Percentiles rank a stretch among this genome's conserved stretches.
These are phyloP conservation scores for Lerista edwardsae DNA, from an alignment of 2,797 vertebrate genomes.

Conservation along the genomic window DNA sequence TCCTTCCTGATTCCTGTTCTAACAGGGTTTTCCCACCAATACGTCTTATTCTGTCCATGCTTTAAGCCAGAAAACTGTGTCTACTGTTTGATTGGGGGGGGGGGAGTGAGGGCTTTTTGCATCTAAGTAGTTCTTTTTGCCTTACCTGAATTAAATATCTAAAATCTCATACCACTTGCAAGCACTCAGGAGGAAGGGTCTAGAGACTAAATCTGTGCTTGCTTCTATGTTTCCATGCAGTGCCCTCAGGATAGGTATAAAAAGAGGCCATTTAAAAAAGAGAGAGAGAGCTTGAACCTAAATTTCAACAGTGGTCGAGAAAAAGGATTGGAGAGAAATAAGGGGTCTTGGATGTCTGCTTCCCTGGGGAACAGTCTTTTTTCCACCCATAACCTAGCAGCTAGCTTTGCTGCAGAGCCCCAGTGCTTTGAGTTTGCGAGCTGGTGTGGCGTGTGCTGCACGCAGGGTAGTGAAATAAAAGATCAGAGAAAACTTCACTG, in stretches of 20 bases:
- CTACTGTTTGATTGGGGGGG: no score
- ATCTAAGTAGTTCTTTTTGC: neutral
- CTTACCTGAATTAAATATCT: no score
- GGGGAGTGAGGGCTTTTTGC: neutral
- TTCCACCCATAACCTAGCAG: rapidly evolving
- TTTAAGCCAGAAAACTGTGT: neutral
- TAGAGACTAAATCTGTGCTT: neutral
- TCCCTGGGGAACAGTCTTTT: neutral
- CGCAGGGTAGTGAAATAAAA: neutral
- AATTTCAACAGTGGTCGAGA: neutral
- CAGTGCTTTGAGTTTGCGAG: neutral
- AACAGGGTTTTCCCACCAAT: neutral
- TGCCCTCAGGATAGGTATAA: neutral
- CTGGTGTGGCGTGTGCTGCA: neutral
- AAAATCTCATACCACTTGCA: neutral
- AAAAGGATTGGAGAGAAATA: neutral
- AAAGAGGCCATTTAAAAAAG: no score
- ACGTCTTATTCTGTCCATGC: neutral
- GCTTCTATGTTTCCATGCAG: neutral
- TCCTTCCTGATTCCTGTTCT: neutral
- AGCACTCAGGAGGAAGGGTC: no score
- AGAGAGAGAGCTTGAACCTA: neutral
- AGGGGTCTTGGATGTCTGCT: neutral
- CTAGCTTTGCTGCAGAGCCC: neutral
- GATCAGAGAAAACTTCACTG: neutral